These are phyloP conservation scores for Ichneumon xanthorius DNA, from an alignment of 2,888 invertebrate species.

Conservation along the genomic window DNA sequence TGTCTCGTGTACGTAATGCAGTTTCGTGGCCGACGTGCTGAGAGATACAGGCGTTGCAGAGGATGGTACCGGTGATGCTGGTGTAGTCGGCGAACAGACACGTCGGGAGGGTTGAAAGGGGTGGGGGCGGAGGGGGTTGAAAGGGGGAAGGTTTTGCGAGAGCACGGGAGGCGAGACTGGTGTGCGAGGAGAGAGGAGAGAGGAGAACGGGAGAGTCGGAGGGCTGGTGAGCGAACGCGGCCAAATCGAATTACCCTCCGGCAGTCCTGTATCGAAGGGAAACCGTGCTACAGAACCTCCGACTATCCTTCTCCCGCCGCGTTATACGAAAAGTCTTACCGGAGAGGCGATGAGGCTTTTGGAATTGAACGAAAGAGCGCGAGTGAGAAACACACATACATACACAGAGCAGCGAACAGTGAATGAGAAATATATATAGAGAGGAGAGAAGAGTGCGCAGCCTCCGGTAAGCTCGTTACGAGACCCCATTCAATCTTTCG, in stretches of 20 bases:
- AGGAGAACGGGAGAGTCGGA: conserved; percentile 46
- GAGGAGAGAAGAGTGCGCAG: conserved; percentile 55
- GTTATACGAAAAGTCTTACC: conserved; percentile 72
- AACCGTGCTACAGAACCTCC: conserved; percentile 62
- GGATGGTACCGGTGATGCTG: conserved; percentile 59
- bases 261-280: conserved; percentile 72
- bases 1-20: conserved; percentile 79
- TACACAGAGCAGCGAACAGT: conserved; percentile 37
- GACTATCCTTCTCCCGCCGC: conserved; percentile 58
- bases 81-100: conserved; percentile 52
- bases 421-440: conserved; percentile 49
- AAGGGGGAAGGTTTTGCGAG: conserved; percentile 26
- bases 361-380: conserved; percentile 31
- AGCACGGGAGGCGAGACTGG: conserved; percentile 44
- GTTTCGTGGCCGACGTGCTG: conserved; percentile 75
- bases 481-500: conserved; percentile 75
- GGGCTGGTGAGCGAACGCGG: conserved; percentile 74
- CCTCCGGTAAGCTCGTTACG: conserved; percentile 74
- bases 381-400: conserved; percentile 24
- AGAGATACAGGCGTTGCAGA: conserved; percentile 57
- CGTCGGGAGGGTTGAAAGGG: conserved; percentile 45
- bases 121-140: conserved; percentile 27
- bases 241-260: conserved; percentile 80
- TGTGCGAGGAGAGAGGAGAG: conserved; percentile 10
- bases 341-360: conserved; percentile 51